A percentile compares a stretch with the other conserved stretches of the same genome.
phyloP scores from a whole-genome alignment of 2,113 vertebrate species.

The Empidonax alnorum region DNA sequence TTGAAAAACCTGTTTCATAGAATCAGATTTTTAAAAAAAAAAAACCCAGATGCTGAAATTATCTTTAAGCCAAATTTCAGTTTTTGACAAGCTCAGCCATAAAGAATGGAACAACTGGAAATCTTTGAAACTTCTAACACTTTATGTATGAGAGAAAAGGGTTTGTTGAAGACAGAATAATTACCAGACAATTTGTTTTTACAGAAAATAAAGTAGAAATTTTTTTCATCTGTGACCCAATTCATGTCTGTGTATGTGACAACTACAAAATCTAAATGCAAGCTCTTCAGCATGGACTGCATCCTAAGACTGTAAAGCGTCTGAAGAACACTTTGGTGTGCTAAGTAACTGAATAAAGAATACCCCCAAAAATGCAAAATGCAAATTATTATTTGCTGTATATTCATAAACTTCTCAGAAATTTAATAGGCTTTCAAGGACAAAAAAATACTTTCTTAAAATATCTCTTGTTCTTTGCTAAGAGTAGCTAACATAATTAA shows the following conservation, averaged over 20 bases:
- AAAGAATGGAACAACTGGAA: background rate
- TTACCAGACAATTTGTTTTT: background rate
- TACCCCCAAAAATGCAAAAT: background rate
- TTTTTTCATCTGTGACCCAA: background rate
- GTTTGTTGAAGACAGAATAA: background rate
- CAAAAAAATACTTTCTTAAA: background rate
- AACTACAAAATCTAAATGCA: background rate
- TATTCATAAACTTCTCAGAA: background rate
- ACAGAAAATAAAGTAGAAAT: background rate
- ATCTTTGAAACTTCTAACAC: background rate
- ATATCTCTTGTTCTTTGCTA: background rate
- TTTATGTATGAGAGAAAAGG: background rate
- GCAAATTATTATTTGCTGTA: background rate
- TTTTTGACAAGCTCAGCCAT: background rate
- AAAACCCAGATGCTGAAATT: background rate
- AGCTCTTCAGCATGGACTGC: background rate
- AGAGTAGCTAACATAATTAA: background rate
- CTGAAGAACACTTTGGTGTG: background rate
- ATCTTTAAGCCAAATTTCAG: background rate
- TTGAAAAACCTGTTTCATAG: background rate
- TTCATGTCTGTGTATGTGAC: background rate
- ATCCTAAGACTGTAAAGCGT: background rate
- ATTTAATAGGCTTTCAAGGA: background rate
- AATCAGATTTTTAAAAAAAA: background rate
- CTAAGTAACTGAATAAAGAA: background rate